Conservation (phyloP, 2,113 vertebrate species). For the Helogale parvula region DNA sequence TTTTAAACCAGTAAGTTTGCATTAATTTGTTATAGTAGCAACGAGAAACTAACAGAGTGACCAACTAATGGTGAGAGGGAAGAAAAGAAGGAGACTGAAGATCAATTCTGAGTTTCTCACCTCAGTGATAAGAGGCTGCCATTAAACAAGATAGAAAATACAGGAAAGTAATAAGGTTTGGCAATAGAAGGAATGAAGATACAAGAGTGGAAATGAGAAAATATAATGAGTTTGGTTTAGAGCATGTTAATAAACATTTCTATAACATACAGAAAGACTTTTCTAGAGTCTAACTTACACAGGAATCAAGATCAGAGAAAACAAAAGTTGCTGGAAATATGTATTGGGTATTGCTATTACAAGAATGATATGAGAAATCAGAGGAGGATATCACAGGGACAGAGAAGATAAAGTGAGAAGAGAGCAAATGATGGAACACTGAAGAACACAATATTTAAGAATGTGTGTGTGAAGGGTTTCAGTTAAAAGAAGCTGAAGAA, state of each 20-base stretch:
- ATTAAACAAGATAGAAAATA: not conserved
- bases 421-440: not conserved
- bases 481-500: not conserved
- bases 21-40: not conserved
- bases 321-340: not conserved
- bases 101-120: not conserved
- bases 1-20: not conserved
- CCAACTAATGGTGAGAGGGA: not conserved
- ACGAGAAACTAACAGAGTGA: constrained; percentile 1
- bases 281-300: not conserved
- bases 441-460: not conserved
- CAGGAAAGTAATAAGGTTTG: not conserved
- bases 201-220: not conserved
- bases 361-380: not conserved
- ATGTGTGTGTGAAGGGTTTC: not conserved
- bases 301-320: not conserved
- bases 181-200: not conserved
- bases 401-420: not conserved
- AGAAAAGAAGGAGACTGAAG: not conserved
- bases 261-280: not conserved
- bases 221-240: not conserved
- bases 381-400: not conserved
- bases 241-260: not conserved
- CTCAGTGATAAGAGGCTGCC: not conserved
- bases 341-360: not conserved